Evolutionary conservation across 2,888 invertebrate species (phyloP), one percentile per base, ranked within the genome.

Genomic region (Troides helena): DNA sequence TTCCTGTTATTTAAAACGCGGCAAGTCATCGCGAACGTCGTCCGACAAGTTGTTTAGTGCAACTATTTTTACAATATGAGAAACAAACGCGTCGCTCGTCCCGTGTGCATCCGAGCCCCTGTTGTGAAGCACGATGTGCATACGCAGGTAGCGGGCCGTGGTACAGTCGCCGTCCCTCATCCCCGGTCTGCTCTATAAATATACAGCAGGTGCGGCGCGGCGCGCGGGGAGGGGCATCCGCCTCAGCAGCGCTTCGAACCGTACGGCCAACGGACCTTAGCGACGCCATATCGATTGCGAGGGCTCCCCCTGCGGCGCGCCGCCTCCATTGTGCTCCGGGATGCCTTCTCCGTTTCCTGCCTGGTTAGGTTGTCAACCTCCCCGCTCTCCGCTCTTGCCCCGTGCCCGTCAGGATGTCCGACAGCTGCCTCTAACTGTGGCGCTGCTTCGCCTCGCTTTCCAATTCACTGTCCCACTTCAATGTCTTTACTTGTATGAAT

Each of bases 271-370:
- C 91, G 92, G 93, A 92, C 92, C 92, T 92, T 92, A 92, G 92
- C 92, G 91, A 88, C 91, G 92, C 88, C 87, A 92, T 92, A 93
- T 93, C 92, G 93, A 93, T 93, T 92, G 92, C 91, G 90, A 91
- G 89, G 91, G 90, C 90, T 91, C 91, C 92, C 92, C 92, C 90
- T 91, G 91, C 89, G 89, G 89, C 90, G 90, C 85, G 81, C 80
- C 85, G 88, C 87, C 87, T 85, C 87, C 90, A 89, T 90, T 90
- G 90, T 91, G 85, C 89, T 89, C 89, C 87, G 89, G 88, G 91
- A 90, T 90, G 89, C 90, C 90, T 89, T 88, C 90, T 89, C 89
- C 88, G 90, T 85, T 90, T 90, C 91, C 91, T 90, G 90, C 85
- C 87, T 79, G 85, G 84, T 86, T 85, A 84, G 84, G 81, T 86